Evolutionary conservation across 2,888 invertebrate genomes (phyloP), one percentile per base, ranked within the genome.

Genomic region (Drosophila meridiana): DNA sequence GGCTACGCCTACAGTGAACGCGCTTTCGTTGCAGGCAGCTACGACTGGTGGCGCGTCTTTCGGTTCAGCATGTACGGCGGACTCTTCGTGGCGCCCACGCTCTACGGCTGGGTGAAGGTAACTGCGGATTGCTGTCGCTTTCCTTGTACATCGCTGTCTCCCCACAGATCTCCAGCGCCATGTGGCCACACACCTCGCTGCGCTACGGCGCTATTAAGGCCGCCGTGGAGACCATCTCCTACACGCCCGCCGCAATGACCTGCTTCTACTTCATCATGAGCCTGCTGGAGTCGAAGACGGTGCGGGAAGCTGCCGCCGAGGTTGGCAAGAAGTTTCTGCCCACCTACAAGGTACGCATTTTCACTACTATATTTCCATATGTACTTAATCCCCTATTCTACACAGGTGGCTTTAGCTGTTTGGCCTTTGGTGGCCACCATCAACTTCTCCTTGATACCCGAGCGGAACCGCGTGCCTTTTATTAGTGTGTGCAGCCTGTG

Each of bases 51-150:
- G 92, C 95, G 96, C 90, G 95, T 95, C 77, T 93, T 95, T 43
- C 94, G 97, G 72, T 97, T 96, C 93, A 95, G 96, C 87, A 87
- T 97, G 58, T 97, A 96, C 92, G 97, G 97, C n/a, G 95, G 96
- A 9, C 94, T 96, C 56, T 97, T 96, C 92, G 96, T 96, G 28
- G 97, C 97, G 1, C 97, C 97, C 14, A 96, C 96, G 6, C 93
- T 97, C 0, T 97, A 96, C 89, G 94, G 95, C 65, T 97, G 97
- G 97, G 94, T 98, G 55, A 95, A 95, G 91, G 92, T 97, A 75
- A 58, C 45, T n/a, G n/a, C n/a, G 5, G 3, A 42, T 7, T 34
- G 26, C n/a, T 7, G n/a, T 48, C 9, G 26, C 8, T 6, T 52
- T 11, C 11, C 14, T 3, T 52, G 20, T 9, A n/a, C 38, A 56